These are phyloP conservation scores for Arrhopalites spinosus DNA, from an alignment of 2,888 invertebrate species.

Conservation along the genomic window DNA sequence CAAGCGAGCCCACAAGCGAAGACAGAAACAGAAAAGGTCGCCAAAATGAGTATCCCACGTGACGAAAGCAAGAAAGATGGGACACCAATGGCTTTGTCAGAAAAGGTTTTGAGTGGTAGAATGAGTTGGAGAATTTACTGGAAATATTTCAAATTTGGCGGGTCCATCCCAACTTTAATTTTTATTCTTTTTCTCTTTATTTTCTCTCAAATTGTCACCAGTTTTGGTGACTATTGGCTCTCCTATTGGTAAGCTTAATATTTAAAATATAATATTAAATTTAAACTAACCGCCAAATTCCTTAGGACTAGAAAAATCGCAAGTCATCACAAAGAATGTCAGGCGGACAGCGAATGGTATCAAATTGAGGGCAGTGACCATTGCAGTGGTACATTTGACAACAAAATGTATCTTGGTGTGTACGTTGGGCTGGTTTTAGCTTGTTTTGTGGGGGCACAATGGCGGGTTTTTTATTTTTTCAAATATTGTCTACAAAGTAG, in stretches of 20 bases:
- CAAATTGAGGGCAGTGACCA: too few species aligned
- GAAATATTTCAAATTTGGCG: slow-evolving; percentile 50
- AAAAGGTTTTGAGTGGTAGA: slow-evolving; percentile 52
- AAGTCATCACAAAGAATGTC: too few species aligned
- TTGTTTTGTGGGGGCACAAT: too few species aligned
- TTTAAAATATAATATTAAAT: too few species aligned
- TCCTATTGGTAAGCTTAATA: slow-evolving; percentile 58
- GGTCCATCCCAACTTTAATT: neutral
- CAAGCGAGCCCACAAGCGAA: neutral
- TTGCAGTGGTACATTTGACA: too few species aligned
- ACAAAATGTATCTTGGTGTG: neutral
- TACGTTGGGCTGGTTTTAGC: neutral
- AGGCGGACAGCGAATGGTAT: too few species aligned
- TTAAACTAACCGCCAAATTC: too few species aligned
- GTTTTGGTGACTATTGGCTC: slow-evolving; percentile 61
- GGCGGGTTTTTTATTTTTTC: slow-evolving; percentile 59
- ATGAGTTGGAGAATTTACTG: slow-evolving; percentile 61
- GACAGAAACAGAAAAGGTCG: neutral
- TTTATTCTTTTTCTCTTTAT: slow-evolving; percentile 56
- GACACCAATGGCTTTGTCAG: slow-evolving; percentile 44
- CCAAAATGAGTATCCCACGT: too few species aligned
- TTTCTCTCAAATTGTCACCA: slow-evolving; percentile 58
- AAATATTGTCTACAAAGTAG: slow-evolving; percentile 60
- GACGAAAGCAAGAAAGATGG: too few species aligned
- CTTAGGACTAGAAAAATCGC: too few species aligned